Evolutionary conservation across 2,113 vertebrate genomes (phyloP).

Genomic region (Ochotona curzoniae): DNA sequence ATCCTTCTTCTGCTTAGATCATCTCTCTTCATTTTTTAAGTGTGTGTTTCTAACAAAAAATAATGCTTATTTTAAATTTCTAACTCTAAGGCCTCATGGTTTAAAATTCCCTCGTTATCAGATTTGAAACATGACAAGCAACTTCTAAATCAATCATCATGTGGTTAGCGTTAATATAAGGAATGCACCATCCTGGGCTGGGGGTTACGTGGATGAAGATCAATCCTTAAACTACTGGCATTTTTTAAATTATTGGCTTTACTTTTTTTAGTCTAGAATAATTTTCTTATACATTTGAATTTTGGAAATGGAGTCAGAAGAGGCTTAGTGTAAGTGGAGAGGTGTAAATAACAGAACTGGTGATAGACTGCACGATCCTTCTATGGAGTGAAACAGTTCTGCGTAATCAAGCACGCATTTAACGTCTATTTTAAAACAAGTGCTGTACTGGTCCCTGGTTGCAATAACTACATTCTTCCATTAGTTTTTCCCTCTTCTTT

Average conservation of each 20-base stretch:
- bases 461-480: not conserved
- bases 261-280: not conserved
- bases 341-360: not conserved
- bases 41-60: not conserved
- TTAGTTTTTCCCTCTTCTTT: not conserved
- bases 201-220: not conserved
- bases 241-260: not conserved
- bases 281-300: not conserved
- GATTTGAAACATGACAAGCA: not conserved
- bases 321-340: not conserved
- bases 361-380: conserved; percentile 11
- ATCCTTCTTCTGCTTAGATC: not conserved
- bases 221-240: not conserved
- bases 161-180: not conserved
- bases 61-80: not conserved
- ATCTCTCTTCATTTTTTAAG: not conserved
- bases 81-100: not conserved
- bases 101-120: not conserved
- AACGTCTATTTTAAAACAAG: conserved; percentile 1
- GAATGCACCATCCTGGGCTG: not conserved
- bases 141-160: not conserved
- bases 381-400: not conserved
- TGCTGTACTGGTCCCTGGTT: not conserved
- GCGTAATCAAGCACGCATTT: conserved; percentile 6
- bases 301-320: not conserved